Percentiles rank a stretch among this genome's conserved stretches.
Conservation (phyloP, 2,888 invertebrate genomes). For the Phyllotreta cruciferae region DNA sequence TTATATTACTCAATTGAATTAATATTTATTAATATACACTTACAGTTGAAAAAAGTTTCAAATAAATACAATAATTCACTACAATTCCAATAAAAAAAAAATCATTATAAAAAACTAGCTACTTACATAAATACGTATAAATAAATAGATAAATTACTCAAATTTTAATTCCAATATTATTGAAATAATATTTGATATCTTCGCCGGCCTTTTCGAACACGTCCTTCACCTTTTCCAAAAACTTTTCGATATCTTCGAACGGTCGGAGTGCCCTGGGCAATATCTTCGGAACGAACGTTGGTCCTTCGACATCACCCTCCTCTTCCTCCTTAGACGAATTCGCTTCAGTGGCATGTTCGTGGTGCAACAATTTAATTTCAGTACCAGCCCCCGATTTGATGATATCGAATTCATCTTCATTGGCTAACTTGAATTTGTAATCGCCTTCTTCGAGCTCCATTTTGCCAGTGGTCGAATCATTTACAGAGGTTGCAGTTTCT, state of each 20-base stretch:
- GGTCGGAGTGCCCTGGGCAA: slow-evolving; percentile 2
- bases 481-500: neutral
- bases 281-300: slow-evolving; percentile 22
- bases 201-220: slow-evolving; percentile 25
- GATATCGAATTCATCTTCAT: slow-evolving; percentile 29
- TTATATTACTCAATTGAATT: too few species aligned
- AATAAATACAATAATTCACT: too few species aligned
- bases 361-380: slow-evolving; percentile 39
- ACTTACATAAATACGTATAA: neutral
- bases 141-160: slow-evolving; percentile 2
- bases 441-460: slow-evolving; percentile 9
- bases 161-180: slow-evolving; percentile 12
- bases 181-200: slow-evolving; percentile 17
- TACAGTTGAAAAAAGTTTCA: too few species aligned
- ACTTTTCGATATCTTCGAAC: slow-evolving; percentile 12
- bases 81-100: too few species aligned
- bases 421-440: slow-evolving; percentile 23
- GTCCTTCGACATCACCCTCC: neutral
- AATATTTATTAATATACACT: too few species aligned
- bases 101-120: too few species aligned
- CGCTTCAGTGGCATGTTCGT: slow-evolving; percentile 7
- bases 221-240: slow-evolving; percentile 21
- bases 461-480: neutral
- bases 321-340: neutral
- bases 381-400: slow-evolving; percentile 39